Percentiles rank a stretch among this genome's conserved stretches.
These are phyloP conservation scores for Champsocephalus esox DNA, from an alignment of 2,797 vertebrate species.

Conservation along the genomic window DNA sequence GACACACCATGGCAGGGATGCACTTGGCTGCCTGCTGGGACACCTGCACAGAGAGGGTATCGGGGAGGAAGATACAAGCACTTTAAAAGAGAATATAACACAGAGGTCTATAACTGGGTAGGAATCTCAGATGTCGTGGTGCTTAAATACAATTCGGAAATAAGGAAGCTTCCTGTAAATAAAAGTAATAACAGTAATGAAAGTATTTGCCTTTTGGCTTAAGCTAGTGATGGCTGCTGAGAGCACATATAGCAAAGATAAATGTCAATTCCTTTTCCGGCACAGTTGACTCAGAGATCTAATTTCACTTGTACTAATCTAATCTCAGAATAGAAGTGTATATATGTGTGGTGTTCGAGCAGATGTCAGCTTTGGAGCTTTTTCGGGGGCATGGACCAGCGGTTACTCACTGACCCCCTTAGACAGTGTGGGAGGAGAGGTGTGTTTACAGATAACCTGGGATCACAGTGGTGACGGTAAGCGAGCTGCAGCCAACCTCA, in stretches of 20 bases:
- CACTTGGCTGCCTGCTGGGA: slow-evolving; percentile 97
- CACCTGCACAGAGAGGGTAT: slow-evolving; percentile 83
- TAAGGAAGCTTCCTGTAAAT: neutral
- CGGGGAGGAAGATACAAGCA: neutral
- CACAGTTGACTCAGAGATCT: slow-evolving; percentile 9
- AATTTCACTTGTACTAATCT: slow-evolving; percentile 33
- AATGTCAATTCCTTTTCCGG: neutral
- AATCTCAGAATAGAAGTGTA: slow-evolving; percentile 8
- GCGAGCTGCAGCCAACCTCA: slow-evolving; percentile 31
- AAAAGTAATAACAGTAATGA: neutral
- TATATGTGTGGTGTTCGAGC: slow-evolving; percentile 25
- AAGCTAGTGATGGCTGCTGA: neutral
- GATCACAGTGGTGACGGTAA: slow-evolving; percentile 57
- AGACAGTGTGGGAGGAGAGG: slow-evolving; percentile 45
- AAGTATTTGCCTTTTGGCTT: neutral
- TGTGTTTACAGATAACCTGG: slow-evolving; percentile 63
- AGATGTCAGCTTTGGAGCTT: slow-evolving; percentile 31
- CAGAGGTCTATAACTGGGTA: neutral
- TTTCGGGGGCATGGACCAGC: slow-evolving; percentile 41
- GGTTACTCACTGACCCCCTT: slow-evolving; percentile 45
- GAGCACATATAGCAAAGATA: too few species aligned
- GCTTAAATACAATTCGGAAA: neutral
- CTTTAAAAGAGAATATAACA: neutral
- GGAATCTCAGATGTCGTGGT: neutral
- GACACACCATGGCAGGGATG: slow-evolving; percentile 98